phyloP scores from a whole-genome alignment of 2,113 vertebrate genomes.

The Myrmecobius fasciatus region DNA sequence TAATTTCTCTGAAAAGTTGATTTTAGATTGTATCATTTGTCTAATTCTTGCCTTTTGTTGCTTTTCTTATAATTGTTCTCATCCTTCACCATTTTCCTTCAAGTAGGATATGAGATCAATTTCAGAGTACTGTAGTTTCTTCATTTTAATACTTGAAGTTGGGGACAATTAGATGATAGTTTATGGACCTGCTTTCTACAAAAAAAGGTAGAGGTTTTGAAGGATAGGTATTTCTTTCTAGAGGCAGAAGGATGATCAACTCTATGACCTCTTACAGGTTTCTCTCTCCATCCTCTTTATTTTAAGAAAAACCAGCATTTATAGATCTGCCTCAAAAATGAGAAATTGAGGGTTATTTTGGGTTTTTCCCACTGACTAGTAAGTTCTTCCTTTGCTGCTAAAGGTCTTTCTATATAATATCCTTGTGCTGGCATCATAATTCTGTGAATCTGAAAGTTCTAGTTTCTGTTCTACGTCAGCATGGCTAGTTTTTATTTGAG shows the following conservation, averaged over 20 bases:
- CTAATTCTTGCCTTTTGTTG: not conserved
- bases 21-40: not conserved
- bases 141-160: constrained; percentile 1
- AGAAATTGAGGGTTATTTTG: constrained; percentile 43
- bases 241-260: constrained; percentile 45
- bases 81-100: not conserved
- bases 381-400: constrained; percentile 84
- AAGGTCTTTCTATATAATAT: constrained; percentile 81
- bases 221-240: constrained; percentile 14
- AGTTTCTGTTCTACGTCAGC: not conserved
- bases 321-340: not conserved
- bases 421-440: constrained; percentile 77
- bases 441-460: constrained; percentile 78
- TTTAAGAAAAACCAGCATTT: not conserved
- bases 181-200: not conserved
- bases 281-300: not conserved
- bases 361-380: constrained; percentile 74
- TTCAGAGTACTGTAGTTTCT: constrained; percentile 2
- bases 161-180: not conserved
- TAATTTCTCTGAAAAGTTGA: not conserved
- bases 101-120: not conserved
- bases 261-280: not conserved
- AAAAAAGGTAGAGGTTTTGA: constrained; percentile 1
- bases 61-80: not conserved
- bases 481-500: constrained; percentile 46